phyloP scores from a whole-genome alignment of 2,113 vertebrate genomes.

The Aplodontia rufa region DNA sequence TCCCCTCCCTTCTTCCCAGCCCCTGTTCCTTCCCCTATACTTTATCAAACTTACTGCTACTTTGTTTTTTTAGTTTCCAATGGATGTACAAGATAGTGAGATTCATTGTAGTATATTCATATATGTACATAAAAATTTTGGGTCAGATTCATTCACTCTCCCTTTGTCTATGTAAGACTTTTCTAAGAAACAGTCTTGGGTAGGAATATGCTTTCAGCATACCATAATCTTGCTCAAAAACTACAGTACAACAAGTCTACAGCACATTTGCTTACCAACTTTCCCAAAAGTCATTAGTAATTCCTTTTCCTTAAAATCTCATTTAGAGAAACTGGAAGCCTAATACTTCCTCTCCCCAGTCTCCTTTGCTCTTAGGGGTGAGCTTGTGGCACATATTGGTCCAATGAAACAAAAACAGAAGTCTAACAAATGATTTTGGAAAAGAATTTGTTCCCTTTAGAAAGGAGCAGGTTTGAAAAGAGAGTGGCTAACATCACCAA shows the following conservation, averaged over 20 bases:
- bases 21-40: too few species aligned
- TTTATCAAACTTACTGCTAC: too few species aligned
- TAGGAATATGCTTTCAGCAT: not conserved
- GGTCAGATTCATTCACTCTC: too few species aligned
- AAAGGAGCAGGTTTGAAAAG: not conserved
- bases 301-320: not conserved
- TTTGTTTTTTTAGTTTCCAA: too few species aligned
- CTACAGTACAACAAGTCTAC: not conserved
- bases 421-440: not conserved
- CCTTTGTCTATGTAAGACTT: conserved; percentile 35
- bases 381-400: not conserved
- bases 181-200: not conserved
- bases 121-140: too few species aligned
- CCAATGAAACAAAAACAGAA: conserved; percentile 38
- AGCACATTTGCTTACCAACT: not conserved
- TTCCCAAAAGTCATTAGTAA: not conserved
- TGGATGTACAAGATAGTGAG: too few species aligned
- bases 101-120: too few species aligned
- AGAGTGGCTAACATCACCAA: not conserved
- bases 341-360: not conserved
- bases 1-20: too few species aligned
- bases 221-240: not conserved
- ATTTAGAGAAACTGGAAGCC: not conserved
- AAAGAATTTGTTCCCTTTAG: not conserved
- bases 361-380: not conserved